A percentile compares a stretch with the other conserved stretches of the same genome.
phyloP scores from a whole-genome alignment of 2,113 vertebrate species.

The Anoplopoma fimbria region DNA sequence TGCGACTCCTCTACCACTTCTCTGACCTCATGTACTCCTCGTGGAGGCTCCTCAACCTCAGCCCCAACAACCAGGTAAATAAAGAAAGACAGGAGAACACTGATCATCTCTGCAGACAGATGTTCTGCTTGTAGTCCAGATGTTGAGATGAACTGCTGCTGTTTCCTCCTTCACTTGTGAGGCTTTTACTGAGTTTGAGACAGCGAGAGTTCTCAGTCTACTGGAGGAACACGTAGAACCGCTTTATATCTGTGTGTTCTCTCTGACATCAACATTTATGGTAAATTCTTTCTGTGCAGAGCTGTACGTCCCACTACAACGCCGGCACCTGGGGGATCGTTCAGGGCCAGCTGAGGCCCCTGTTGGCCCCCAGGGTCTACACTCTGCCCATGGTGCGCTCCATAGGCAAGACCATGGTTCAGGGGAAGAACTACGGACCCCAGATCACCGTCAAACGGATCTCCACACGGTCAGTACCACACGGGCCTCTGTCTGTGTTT shows the following conservation, averaged over 20 bases:
- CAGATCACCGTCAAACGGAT: conserved; percentile 88
- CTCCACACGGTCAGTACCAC: conserved; percentile 81
- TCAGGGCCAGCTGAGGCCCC: conserved; percentile 85
- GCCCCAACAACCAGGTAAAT: conserved; percentile 83
- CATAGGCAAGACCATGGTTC: conserved; percentile 88
- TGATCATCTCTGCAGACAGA: no score
- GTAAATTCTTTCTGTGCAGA: conserved; percentile 62
- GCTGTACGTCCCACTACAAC: conserved; percentile 83
- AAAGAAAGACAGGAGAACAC: no score
- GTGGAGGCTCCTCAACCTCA: conserved; percentile 86
- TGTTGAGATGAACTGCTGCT: no score
- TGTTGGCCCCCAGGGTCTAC: conserved; percentile 86
- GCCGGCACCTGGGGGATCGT: conserved; percentile 84
- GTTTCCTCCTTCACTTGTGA: no score
- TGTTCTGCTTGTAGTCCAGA: not conserved
- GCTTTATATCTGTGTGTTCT: no score
- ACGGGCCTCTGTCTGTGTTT: not conserved
- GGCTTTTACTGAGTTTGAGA: no score
- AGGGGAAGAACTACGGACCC: conserved; percentile 87
- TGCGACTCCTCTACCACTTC: conserved; percentile 86
- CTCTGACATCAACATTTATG: no score
- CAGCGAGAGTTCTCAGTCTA: no score
- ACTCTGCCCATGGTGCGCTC: conserved; percentile 86
- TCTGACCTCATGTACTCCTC: conserved; percentile 89
- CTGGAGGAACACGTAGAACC: no score